These are phyloP conservation scores for Porites lutea DNA, from an alignment of 64 coral and sea anemone genomes.

Conservation along the genomic window DNA sequence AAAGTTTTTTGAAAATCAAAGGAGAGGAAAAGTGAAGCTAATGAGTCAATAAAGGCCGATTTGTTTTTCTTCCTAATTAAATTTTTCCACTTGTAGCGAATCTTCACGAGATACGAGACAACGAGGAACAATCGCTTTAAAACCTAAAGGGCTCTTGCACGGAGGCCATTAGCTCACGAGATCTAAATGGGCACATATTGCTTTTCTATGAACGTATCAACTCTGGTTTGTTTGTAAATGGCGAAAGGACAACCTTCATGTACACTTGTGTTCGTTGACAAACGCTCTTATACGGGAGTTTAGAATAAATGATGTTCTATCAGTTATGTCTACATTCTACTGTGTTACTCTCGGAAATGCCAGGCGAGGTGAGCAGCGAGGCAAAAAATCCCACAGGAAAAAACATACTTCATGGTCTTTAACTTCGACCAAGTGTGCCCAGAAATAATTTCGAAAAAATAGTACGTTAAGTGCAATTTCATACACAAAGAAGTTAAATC, in stretches of 20 bases:
- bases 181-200: conserved; percentile 32
- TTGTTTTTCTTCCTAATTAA: conserved; percentile 21
- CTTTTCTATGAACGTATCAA: neutral
- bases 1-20: neutral
- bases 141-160: neutral
- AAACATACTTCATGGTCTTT: neutral
- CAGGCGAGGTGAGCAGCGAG: neutral
- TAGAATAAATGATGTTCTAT: too few relatives aligned
- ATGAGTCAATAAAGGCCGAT: neutral
- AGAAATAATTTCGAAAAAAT: neutral
- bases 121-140: neutral
- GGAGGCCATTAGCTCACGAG: neutral
- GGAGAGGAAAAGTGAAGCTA: neutral
- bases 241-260: neutral
- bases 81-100: neutral
- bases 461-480: neutral
- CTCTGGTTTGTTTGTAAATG: conserved; percentile 29
- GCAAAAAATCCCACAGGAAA: neutral
- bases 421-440: too few relatives aligned
- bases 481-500: neutral
- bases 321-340: neutral
- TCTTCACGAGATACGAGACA: neutral
- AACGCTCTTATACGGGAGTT: neutral
- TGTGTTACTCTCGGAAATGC: neutral
- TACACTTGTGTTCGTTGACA: neutral